phyloP scores from a whole-genome alignment of 2,113 vertebrate genomes.

The Emberiza fucata region DNA sequence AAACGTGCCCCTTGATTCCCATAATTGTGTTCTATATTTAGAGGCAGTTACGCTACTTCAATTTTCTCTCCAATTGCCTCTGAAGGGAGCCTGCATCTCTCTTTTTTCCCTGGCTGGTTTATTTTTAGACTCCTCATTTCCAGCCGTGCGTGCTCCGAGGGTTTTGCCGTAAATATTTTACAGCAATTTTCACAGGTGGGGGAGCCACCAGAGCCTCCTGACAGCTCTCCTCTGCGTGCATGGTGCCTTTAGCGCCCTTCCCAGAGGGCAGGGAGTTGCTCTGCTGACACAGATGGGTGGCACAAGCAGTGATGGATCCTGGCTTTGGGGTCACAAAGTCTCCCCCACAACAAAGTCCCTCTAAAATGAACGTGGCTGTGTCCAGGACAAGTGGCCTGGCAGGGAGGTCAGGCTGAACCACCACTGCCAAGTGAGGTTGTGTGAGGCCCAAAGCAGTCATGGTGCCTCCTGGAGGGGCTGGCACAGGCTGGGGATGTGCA shows the following conservation, averaged over 20 bases:
- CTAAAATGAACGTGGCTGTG: not conserved
- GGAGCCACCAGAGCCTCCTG: not conserved
- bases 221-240: not conserved
- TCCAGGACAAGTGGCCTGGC: not conserved
- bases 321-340: not conserved
- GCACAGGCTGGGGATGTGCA: not conserved
- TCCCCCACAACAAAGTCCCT: not conserved
- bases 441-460: fast-evolving
- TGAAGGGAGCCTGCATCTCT: not conserved
- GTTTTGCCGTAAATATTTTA: slow-evolving; percentile 14
- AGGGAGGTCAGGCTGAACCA: not conserved
- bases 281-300: not conserved
- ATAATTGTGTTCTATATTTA: slow-evolving; percentile 11
- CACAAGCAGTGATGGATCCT: fast-evolving
- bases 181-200: slow-evolving; percentile 7
- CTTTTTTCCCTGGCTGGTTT: not conserved
- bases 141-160: not conserved
- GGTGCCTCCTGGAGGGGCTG: not conserved
- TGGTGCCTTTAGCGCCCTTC: not conserved
- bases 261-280: not conserved
- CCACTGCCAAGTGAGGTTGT: not conserved
- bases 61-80: slow-evolving; percentile 15
- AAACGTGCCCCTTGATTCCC: not conserved
- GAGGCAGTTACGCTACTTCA: not conserved
- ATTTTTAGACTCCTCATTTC: slow-evolving; percentile 46